Evolutionary conservation across 2,888 invertebrate genomes (phyloP), one percentile per base, ranked within the genome.

Genomic region (Cheilosia vulpina): DNA sequence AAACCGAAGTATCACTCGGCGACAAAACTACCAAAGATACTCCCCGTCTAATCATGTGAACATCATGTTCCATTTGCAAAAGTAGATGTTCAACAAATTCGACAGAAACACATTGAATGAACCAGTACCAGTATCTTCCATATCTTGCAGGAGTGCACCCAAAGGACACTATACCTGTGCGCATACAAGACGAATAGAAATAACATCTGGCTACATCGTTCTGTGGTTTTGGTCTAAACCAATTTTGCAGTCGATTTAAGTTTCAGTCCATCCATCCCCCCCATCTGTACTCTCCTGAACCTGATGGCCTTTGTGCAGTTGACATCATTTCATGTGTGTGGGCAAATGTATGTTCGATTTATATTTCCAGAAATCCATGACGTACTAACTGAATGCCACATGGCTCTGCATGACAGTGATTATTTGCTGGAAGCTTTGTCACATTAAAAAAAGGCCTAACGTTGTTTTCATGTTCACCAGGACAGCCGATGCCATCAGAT

Each of bases 201-300:
- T 24, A 69, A 47, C 41, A 76, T 27, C 43, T 45, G 57, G 19
- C 62, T 50, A 24, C 58, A 58, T 52, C 58, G 45, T 27, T 24
- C 69, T 76, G 81, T 58, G 76, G 81, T 69, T 76, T 78, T 58
- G 72, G 69, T 53, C 58, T 65, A 63, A 75, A 69, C 69, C 69
- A 76, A 81, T 81, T 81, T 81, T 75, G 50, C 68, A 68, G 75
- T 81, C 75, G 63, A 81, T 81, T 75, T 75, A 55, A 63, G 34
- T 76, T 65, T 52, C 34, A 45, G 43, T 65, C 52, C 57, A 1
- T 57, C 24, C 31, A 13, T 27, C 43, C 21, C 47, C 6, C 11
- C 5, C 31, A 5, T 7, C 27, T 27, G 13, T 55, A 41, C 47
- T 27, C 3, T 38, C 38, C 38, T 38, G 38, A 38, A 38, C 3